Evolutionary conservation across 92 coral and sea anemone species (phyloP).

Genomic region (Ricordea florida): DNA sequence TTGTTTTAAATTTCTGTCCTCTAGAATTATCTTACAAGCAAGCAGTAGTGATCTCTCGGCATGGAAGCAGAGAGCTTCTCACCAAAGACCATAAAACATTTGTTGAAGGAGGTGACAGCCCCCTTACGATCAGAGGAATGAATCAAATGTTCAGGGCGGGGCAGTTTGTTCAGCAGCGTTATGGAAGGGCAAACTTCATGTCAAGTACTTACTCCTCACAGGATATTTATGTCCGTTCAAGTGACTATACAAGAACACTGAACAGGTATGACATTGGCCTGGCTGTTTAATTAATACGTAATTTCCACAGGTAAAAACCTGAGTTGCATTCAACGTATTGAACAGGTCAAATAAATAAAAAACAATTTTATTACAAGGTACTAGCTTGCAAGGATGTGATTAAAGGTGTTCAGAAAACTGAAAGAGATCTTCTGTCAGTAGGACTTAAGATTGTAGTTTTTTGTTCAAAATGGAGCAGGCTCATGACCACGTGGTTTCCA

Average conservation of each 20-base stretch:
- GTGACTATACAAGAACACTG: slow-evolving; percentile 76
- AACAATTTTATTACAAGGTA: no score
- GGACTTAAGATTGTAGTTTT: no score
- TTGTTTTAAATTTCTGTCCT: no score
- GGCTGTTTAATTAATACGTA: no score
- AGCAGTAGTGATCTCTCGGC: slow-evolving; percentile 77
- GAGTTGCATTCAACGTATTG: no score
- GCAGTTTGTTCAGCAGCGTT: slow-evolving; percentile 38
- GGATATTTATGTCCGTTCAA: slow-evolving; percentile 71
- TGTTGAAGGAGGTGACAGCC: slow-evolving; percentile 60
- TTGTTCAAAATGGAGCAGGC: no score
- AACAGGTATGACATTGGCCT: slow-evolving; percentile 67
- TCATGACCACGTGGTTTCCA: no score
- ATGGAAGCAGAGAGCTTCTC: slow-evolving; percentile 76
- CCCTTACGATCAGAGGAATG: slow-evolving; percentile 76
- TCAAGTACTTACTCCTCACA: slow-evolving; percentile 15
- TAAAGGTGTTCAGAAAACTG: no score
- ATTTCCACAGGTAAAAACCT: no score
- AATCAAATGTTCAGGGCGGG: slow-evolving; percentile 82
- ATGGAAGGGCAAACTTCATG: slow-evolving; percentile 6
- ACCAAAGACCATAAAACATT: slow-evolving; percentile 74
- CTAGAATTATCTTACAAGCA: slow-evolving; percentile 41
- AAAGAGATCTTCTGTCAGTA: no score
- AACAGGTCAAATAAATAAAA: no score
- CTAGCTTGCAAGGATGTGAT: no score